Percentiles rank a stretch among this genome's conserved stretches.
These are phyloP conservation scores for Siniperca undulata DNA, from an alignment of 2,797 vertebrate genomes.

Conservation along the genomic window DNA sequence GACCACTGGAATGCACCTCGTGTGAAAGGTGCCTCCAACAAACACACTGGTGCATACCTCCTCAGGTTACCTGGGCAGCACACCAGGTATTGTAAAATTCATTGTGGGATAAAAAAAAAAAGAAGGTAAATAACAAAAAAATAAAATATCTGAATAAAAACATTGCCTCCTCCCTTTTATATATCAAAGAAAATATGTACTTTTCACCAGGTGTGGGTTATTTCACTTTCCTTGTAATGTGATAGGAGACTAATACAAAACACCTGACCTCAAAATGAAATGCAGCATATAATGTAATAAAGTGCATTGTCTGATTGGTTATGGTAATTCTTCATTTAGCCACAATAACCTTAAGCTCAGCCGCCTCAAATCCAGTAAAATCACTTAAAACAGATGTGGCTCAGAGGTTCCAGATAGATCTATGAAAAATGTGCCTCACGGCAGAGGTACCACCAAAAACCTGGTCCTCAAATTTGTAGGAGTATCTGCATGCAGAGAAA, in stretches of 20 bases:
- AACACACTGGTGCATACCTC: constrained; percentile 69
- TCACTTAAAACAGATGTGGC: constrained; percentile 84
- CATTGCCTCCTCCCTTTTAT: constrained; percentile 54
- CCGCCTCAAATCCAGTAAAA: constrained; percentile 73
- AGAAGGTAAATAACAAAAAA: constrained; percentile 27
- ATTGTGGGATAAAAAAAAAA: constrained; percentile 56
- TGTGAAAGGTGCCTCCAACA: constrained; percentile 77
- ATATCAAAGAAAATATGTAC: constrained; percentile 67
- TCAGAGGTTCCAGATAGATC: constrained; percentile 62
- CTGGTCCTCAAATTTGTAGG: constrained; percentile 25
- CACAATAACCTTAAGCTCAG: constrained; percentile 77
- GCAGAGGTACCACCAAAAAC: constrained; percentile 40
- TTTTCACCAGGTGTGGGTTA: constrained; percentile 79
- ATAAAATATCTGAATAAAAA: constrained; percentile 51
- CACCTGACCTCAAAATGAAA: constrained; percentile 77
- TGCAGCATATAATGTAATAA: constrained; percentile 80
- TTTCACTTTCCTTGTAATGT: constrained; percentile 76
- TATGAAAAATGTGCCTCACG: constrained; percentile 60
- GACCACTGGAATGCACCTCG: constrained; percentile 77
- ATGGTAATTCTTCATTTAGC: constrained; percentile 83
- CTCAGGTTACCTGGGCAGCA: constrained; percentile 77
- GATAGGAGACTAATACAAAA: constrained; percentile 82
- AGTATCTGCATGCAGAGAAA: constrained; percentile 61
- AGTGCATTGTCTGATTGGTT: constrained; percentile 85
- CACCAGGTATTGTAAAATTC: constrained; percentile 69